phyloP scores from a whole-genome alignment of 2,113 vertebrate species.

The Ia io region DNA sequence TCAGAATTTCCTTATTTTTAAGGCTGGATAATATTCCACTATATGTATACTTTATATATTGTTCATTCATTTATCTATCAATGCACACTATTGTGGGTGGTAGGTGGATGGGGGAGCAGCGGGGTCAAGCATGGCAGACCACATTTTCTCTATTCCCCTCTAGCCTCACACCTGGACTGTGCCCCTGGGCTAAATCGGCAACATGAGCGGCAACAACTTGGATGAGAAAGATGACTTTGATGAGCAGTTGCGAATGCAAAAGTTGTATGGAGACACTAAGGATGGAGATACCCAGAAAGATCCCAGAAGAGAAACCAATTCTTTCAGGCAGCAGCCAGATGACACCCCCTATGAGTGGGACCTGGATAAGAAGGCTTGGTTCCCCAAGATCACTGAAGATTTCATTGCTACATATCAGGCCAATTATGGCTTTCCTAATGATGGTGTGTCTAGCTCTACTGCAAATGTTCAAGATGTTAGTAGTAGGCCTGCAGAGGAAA shows the following conservation, averaged over 20 bases:
- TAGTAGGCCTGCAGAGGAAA: neutral
- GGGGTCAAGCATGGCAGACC: neutral
- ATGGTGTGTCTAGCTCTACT: neutral
- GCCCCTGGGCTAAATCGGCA: neutral
- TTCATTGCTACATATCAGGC: neutral
- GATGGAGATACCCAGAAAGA: neutral
- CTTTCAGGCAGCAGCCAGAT: neutral
- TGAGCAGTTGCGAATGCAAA: neutral
- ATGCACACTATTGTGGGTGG: neutral
- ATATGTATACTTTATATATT: neutral
- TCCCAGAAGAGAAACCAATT: neutral
- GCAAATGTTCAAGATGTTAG: neutral
- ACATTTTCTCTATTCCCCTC: neutral
- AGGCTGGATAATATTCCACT: neutral
- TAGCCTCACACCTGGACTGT: neutral
- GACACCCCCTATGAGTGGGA: neutral
- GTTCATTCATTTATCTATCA: neutral
- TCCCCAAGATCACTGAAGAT: neutral
- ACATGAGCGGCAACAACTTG: neutral
- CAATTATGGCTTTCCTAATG: neutral
- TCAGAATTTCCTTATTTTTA: constrained; percentile 9
- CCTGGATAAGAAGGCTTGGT: neutral
- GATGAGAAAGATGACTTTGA: neutral
- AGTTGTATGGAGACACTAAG: neutral
- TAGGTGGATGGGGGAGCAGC: no score